Conservation (phyloP, 2,888 invertebrate species). For the Watsonalla cultraria region DNA sequence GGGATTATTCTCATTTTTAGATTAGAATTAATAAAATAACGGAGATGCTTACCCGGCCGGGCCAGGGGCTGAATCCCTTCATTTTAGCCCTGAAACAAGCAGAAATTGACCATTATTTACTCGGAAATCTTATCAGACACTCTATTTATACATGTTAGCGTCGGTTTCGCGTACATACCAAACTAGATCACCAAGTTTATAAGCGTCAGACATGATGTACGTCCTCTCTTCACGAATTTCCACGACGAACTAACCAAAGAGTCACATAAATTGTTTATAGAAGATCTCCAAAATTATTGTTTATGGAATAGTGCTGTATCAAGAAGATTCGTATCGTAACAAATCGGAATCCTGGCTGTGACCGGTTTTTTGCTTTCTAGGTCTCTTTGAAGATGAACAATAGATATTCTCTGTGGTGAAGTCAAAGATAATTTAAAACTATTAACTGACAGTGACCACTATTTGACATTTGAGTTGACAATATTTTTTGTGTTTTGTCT, state of each 20-base stretch:
- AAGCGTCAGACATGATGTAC: conserved; percentile 63
- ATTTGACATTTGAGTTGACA: no score
- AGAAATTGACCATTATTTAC: conserved; percentile 23
- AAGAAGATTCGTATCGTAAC: neutral
- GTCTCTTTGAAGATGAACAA: no score
- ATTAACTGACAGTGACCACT: no score
- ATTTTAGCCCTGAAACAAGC: conserved; percentile 94
- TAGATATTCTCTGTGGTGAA: no score
- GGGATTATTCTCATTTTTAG: conserved; percentile 10
- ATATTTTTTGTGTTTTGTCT: no score
- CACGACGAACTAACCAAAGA: conserved; percentile 69
- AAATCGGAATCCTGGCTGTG: neutral
- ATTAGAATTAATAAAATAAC: conserved; percentile 27
- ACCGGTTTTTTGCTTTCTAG: no score
- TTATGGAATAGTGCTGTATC: neutral
- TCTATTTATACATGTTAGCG: conserved; percentile 30
- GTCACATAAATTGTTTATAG: conserved; percentile 31
- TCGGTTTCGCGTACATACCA: conserved; percentile 60
- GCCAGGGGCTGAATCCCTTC: conserved; percentile 98
- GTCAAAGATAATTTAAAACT: no score
- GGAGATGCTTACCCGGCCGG: conserved; percentile 92
- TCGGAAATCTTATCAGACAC: conserved; percentile 43
- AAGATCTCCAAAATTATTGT: conserved; percentile 8
- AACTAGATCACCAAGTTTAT: conserved; percentile 77
- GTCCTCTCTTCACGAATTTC: conserved; percentile 41